phyloP scores from a whole-genome alignment of 2,888 invertebrate species.

The Synanthedon andrenaeformis region DNA sequence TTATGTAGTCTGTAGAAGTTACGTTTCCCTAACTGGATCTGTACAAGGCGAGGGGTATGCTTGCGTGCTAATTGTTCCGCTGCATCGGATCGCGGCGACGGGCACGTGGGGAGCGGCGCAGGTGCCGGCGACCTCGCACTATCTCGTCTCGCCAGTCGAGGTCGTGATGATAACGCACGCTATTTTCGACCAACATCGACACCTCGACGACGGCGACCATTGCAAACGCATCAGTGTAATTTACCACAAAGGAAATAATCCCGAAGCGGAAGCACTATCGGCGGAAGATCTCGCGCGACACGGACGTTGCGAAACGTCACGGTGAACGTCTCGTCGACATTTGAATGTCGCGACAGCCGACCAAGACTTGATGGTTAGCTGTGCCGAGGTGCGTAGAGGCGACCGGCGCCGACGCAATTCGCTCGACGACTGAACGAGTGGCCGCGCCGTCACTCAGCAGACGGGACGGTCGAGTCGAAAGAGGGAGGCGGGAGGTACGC shows the following conservation, averaged over 20 bases:
- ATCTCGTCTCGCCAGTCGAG: conserved; percentile 63
- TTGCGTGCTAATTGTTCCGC: conserved; percentile 21
- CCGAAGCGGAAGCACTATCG: conserved; percentile 37
- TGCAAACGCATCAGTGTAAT: conserved; percentile 48
- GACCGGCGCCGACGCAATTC: conserved; percentile 56
- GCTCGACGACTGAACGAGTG: conserved; percentile 52
- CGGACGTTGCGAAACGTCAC: conserved; percentile 19
- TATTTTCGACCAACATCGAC: conserved; percentile 51
- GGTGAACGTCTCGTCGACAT: conserved; percentile 21
- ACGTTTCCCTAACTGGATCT: too few relatives aligned
- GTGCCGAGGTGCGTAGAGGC: conserved; percentile 18
- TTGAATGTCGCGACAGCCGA: conserved; percentile 17
- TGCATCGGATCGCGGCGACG: conserved; percentile 31
- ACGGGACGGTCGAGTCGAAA: conserved; percentile 36
- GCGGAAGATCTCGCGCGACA: conserved; percentile 14
- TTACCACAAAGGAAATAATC: conserved; percentile 29
- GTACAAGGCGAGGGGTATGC: too few relatives aligned
- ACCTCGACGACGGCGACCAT: conserved; percentile 47
- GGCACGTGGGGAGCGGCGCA: conserved; percentile 53
- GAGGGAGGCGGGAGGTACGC: conserved; percentile 51
- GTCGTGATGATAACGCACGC: conserved; percentile 65
- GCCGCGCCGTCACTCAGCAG: conserved; percentile 15
- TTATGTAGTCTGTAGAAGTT: too few relatives aligned
- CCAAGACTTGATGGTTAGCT: conserved; percentile 12
- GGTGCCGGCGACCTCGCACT: conserved; percentile 66